Percentiles rank a stretch among this genome's conserved stretches.
Conservation (phyloP, 2,113 vertebrate genomes). For the Elanoides forficatus region DNA sequence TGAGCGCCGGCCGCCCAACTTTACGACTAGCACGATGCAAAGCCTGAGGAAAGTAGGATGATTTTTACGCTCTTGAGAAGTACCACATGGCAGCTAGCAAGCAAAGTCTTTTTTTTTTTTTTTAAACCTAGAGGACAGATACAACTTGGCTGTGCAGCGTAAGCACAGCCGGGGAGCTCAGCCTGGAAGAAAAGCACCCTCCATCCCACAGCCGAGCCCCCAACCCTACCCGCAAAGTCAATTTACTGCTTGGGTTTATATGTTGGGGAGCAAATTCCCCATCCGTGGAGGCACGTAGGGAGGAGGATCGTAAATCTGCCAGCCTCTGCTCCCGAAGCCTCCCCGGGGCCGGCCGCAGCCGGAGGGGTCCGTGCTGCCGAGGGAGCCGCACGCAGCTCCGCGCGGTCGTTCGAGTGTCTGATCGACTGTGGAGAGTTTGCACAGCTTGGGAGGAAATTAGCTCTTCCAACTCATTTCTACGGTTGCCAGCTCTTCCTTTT, state of each 20-base stretch:
- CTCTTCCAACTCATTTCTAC: background rate
- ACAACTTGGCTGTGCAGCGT: accelerated
- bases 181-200: background rate
- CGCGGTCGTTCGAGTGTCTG: background rate
- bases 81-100: background rate
- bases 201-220: accelerated
- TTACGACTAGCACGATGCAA: background rate
- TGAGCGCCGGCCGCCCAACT: accelerated
- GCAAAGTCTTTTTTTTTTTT: background rate
- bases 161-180: background rate
- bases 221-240: background rate
- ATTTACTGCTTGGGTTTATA: background rate
- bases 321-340: background rate
- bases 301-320: background rate
- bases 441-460: conserved; percentile 54
- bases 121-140: background rate
- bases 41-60: background rate
- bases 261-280: background rate
- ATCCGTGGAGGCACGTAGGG: accelerated
- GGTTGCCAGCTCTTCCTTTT: background rate
- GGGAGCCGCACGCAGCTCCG: background rate
- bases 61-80: background rate
- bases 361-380: background rate
- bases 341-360: accelerated
- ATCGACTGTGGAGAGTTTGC: background rate